A percentile compares a stretch with the other conserved stretches of the same genome.
Conservation (phyloP, 2,888 invertebrate genomes). For the Lasioglossum oenotherae region DNA sequence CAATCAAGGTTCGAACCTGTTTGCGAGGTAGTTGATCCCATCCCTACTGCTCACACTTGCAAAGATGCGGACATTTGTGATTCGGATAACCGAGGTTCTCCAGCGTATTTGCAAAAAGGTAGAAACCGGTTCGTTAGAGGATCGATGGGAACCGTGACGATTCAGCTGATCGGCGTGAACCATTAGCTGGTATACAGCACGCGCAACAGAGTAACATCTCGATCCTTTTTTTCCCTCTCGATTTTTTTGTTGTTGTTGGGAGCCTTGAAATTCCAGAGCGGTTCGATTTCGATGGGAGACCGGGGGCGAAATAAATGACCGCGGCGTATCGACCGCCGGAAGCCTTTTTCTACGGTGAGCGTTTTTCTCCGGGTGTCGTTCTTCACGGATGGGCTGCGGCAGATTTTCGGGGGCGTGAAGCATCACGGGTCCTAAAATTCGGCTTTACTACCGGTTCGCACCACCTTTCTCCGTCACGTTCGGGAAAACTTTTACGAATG, state of each 20-base stretch:
- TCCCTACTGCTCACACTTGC: no score
- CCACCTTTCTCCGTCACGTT: constrained; percentile 1
- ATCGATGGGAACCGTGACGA: neutral
- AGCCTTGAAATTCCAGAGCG: neutral
- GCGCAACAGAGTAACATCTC: neutral
- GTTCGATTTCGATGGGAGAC: neutral
- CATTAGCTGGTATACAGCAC: neutral
- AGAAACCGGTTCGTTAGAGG: neutral
- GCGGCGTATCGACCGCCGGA: constrained; percentile 15
- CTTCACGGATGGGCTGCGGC: constrained; percentile 34
- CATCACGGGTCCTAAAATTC: constrained; percentile 19
- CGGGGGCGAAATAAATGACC: constrained; percentile 8
- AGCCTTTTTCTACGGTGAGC: constrained; percentile 42
- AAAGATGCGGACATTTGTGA: neutral
- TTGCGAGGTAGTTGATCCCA: no score
- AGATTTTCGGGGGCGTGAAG: constrained; percentile 38
- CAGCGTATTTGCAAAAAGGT: neutral
- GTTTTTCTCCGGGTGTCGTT: constrained; percentile 33
- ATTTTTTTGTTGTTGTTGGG: no score
- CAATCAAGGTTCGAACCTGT: no score
- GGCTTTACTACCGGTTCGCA: neutral
- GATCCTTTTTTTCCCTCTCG: constrained; percentile 1
- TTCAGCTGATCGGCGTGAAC: neutral
- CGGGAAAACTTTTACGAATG: constrained; percentile 34
- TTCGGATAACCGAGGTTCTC: neutral